Evolutionary conservation across 2,797 vertebrate species (phyloP), one percentile per base, ranked within the genome.

Genomic region (Sparidentex hasta): DNA sequence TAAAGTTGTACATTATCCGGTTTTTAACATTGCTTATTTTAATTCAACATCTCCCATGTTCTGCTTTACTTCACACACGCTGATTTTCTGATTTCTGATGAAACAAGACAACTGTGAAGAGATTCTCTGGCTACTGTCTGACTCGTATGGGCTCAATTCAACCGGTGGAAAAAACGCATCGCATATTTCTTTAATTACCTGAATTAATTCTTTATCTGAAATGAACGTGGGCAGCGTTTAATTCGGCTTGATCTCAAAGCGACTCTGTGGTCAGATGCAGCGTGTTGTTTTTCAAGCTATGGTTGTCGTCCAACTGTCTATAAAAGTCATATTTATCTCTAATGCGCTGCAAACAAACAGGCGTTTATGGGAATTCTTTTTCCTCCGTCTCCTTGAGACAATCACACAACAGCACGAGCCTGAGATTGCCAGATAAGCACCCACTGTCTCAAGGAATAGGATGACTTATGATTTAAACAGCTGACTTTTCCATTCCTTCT

Each of bases 391-490:
- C 21, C 52, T 47, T 16, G 52, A 23, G 54, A 44, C 21, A 76
- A 51, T 62, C 13, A 56, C 18, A 33, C 18, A 61, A 55, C 44
- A 47, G 12, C 47, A 44, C 27, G 62, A 7, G 21, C 9, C 7
- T 25, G 61, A 50, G 5, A 44, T 12, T 14, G 41, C 55, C 16
- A 46, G 17, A 59, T 33, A 29, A 67, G 7, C 23, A 50, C 54
- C 20, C 18, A 56, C 48, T 21, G 11, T 54, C 57, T 81, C 5
- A 16, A 74, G 3, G n/a, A 58, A 71, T 77, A 33, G 52, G 20
- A 79, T 25, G 46, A 11, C 46, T 71, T 64, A 12, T 51, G 9
- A 13, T 66, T 81, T 63, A 51, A 78, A 74, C 11, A 74, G 4
- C 16, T 20, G 18, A 18, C 14, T 21, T 54, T 41, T 58, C 13